Evolutionary conservation across 2,888 invertebrate genomes (phyloP).

Genomic region (Clunio marinus): DNA sequence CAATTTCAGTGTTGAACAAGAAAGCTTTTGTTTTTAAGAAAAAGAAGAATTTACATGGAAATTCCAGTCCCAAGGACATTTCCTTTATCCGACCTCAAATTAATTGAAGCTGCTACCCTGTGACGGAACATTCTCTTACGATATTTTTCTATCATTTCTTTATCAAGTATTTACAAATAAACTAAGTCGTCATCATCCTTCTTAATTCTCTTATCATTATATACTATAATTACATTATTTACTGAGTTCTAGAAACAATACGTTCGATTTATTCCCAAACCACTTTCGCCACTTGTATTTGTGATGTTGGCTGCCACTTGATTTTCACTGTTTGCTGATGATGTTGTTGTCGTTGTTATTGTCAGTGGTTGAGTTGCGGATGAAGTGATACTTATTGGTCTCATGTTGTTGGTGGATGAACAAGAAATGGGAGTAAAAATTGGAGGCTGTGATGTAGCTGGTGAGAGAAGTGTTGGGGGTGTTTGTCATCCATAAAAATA

Average conservation of each 20-base stretch:
- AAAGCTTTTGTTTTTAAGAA: too few relatives aligned
- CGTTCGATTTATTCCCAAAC: conserved; percentile 42
- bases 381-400: conserved; percentile 40
- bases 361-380: conserved; percentile 41
- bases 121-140: background rate
- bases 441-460: conserved; percentile 17
- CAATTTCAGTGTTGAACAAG: too few relatives aligned
- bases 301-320: conserved; percentile 41
- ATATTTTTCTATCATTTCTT: too few relatives aligned
- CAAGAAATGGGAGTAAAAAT: background rate
- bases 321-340: conserved; percentile 39
- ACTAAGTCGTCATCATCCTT: conserved; percentile 43
- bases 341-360: conserved; percentile 40
- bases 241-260: conserved; percentile 49
- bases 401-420: conserved; percentile 45
- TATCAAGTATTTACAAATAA: conserved; percentile 44
- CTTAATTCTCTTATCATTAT: conserved; percentile 30
- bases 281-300: conserved; percentile 43
- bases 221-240: conserved; percentile 39
- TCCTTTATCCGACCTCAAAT: too few relatives aligned
- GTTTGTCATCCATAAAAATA: conserved; percentile 52
- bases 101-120: conserved; percentile 7
- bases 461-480: conserved; percentile 45
- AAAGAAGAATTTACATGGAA: too few relatives aligned
- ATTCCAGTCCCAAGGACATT: too few relatives aligned